Base-by-base conservation (phyloP, 2,888 invertebrate species). In the Caenorhabditis sulstoni region DNA sequence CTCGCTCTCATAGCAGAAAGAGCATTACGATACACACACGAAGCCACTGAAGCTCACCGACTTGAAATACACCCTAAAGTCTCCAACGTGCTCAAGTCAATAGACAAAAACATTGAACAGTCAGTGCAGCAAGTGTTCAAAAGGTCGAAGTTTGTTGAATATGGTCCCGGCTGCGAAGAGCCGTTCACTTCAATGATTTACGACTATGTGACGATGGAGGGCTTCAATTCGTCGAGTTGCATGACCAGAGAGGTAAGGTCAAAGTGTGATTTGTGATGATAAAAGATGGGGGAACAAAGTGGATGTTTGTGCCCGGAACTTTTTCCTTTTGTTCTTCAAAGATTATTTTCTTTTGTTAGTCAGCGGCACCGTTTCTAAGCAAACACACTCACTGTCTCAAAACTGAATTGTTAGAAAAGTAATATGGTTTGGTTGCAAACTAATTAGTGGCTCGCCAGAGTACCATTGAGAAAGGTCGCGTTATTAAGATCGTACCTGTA, bases 1-100 rank as follows among this genome's bases (percentile, higher is more conserved):
- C 50, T 85, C 0, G 82, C 81, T 44, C 71, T 82, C 20, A 37
- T 59, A 12, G 41, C 53, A 37, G 57, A 45, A 8, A 16, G 57
- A 16, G 71, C 76, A 29, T 7, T 5, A 3, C 29, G 29, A 5
- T 29, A 29, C 29, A 29, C 29, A 29, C 29, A 29, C 29, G 29
- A 29, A 5, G 29, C 29, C 29, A 7, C 4, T 7, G 29, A 29
- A 29, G 29, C 7, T 3, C 29, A 29, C 29, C 29, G 29, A 3
- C 3, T 29, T 29, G 4, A 29, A 29, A 29, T 29, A 29, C 29
- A 29, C 29, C 29, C 29, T 7, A 3, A 7, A 29, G 7, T 29
- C 4, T 5, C 3, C 29, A 29, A 7, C 29, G 4, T 29, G 3
- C 7, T 29, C 4, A 29, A 7, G 95, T 99, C 86, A 98, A 99